A percentile compares a stretch with the other conserved stretches of the same genome.
Conservation (phyloP, 2,888 invertebrate genomes). For the Herminia tarsipennalis region DNA sequence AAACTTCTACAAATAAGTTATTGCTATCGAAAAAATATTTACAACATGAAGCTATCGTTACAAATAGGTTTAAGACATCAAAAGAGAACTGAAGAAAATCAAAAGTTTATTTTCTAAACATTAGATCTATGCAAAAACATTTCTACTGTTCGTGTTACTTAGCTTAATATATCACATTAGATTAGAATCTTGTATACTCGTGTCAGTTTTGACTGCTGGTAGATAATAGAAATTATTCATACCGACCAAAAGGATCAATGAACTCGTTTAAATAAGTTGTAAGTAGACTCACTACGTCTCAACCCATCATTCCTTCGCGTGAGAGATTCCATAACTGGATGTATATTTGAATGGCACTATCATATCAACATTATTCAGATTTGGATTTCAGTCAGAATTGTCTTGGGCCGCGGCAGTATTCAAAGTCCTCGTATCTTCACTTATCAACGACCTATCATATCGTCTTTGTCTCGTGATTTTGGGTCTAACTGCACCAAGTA, state of each 20-base stretch:
- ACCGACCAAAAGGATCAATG: conserved; percentile 13
- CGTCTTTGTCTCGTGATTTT: conserved; percentile 79
- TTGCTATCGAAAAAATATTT: conserved; percentile 72
- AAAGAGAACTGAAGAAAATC: conserved; percentile 64
- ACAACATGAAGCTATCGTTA: conserved; percentile 59
- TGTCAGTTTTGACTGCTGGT: conserved; percentile 44
- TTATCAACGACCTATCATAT: conserved; percentile 74
- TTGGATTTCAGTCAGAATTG: conserved; percentile 69
- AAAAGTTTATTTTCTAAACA: conserved; percentile 44
- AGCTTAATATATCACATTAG: conserved; percentile 79
- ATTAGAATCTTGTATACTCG: conserved; percentile 80
- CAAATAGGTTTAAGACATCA: conserved; percentile 63
- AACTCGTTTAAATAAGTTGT: neutral
- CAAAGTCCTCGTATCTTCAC: conserved; percentile 77
- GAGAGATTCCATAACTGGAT: neutral
- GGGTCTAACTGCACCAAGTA: conserved; percentile 76
- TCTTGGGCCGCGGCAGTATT: conserved; percentile 74
- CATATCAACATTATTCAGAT: conserved; percentile 7
- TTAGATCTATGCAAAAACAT: conserved; percentile 56
- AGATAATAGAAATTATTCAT: conserved; percentile 18
- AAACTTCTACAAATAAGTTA: conserved; percentile 65
- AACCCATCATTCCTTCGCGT: neutral
- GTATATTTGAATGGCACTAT: conserved; percentile 14
- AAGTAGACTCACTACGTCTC: neutral
- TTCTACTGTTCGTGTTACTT: conserved; percentile 62